Evolutionary conservation across 2,888 invertebrate genomes (phyloP), one percentile per base, ranked within the genome.

Genomic region (Drosophila paranaensis): DNA sequence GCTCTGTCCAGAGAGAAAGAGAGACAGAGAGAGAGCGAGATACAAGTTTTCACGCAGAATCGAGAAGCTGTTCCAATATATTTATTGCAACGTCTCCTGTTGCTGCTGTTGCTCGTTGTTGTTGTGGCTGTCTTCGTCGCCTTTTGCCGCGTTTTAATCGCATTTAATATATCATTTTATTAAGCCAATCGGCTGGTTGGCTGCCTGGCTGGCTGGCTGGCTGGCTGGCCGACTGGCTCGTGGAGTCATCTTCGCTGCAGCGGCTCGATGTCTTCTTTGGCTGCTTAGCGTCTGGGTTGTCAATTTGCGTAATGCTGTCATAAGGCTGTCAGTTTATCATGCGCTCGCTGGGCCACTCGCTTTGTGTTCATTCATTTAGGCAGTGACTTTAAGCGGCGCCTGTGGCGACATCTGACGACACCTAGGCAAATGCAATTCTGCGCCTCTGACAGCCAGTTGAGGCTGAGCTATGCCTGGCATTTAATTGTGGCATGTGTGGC

Each of bases 151-250:
- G 70, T 79, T 85, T 86, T 88, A 86, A 83, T 85, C 88, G 86
- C 86, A 88, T 86, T 86, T 86, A 86, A 86, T 86, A 86, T 88
- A 85, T 86, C 86, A 88, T 86, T 86, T 86, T 86, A 86, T 86
- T 88, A 86, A 86, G 83, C 83, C 83, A 82, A 81, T 85, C 77
- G 66, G 66, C 53, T 45, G 66, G 42, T 37, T 51, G 40, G 27
- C 11, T 30, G 57, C 27, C 20, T 67, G 71, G 14, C 60, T 46
- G 33, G 33, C 33, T 20, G 25, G 5, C 40, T 9, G n/a, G 30
- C 20, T 30, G 69, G 46, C 20, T 45, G 55, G 6, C 9, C 16
- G 58, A 27, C 27, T 30, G 25, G 46, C 48, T 30, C 37, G 37
- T 20, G 25, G 6, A 11, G 33, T 50, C 48, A 33, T 50, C 48